These are phyloP conservation scores for Diarsia brunnea DNA, from an alignment of 2,888 invertebrate species.

Conservation along the genomic window DNA sequence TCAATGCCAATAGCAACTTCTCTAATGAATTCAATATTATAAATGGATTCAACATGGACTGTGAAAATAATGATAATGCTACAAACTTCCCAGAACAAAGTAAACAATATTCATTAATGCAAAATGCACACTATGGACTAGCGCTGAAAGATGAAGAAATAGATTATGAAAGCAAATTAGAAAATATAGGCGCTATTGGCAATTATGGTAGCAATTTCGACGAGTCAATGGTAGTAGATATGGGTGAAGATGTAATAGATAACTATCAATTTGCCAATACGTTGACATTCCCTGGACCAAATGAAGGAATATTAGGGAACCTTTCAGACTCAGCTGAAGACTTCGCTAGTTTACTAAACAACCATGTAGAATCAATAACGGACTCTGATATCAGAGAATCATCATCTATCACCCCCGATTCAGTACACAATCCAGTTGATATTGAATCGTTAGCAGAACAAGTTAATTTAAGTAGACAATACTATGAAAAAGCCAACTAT, in stretches of 20 bases:
- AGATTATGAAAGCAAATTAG: constrained; percentile 94
- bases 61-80: constrained; percentile 93
- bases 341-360: constrained; percentile 93
- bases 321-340: constrained; percentile 95
- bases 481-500: constrained; percentile 89
- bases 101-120: constrained; percentile 95
- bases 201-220: constrained; percentile 92
- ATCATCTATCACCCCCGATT: constrained; percentile 93
- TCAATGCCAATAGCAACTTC: constrained; percentile 92
- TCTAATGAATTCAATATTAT: constrained; percentile 93
- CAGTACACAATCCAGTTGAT: constrained; percentile 92
- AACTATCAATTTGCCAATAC: constrained; percentile 96
- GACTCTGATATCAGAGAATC: constrained; percentile 93
- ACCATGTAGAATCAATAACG: constrained; percentile 93
- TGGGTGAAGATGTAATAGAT: constrained; percentile 94
- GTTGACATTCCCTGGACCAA: constrained; percentile 94
- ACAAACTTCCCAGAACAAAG: constrained; percentile 89
- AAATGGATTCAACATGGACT: constrained; percentile 94
- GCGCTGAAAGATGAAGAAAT: constrained; percentile 95
- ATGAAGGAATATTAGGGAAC: constrained; percentile 95
- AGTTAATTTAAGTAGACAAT: constrained; percentile 91
- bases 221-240: constrained; percentile 96
- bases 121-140: constrained; percentile 95
- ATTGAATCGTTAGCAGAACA: constrained; percentile 95
- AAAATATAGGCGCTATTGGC: constrained; percentile 92